phyloP scores from a whole-genome alignment of 2,888 invertebrate species.

The Spodoptera exigua region DNA sequence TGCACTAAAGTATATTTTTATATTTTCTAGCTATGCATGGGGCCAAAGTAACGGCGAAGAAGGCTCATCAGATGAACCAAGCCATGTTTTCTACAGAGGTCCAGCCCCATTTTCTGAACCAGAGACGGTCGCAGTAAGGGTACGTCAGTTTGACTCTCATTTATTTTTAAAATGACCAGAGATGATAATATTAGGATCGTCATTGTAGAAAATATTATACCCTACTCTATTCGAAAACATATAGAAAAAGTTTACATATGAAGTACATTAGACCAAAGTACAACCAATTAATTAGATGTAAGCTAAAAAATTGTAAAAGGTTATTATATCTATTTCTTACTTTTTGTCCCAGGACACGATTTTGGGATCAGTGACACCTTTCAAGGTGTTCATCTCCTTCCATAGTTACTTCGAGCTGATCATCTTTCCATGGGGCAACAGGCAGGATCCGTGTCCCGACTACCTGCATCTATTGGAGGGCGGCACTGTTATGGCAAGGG shows the following conservation, averaged over 20 bases:
- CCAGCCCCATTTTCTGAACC: slow-evolving; percentile 81
- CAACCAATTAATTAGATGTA: too few species aligned
- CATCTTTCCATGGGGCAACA: slow-evolving; percentile 83
- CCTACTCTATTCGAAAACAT: too few species aligned
- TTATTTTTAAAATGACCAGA: too few species aligned
- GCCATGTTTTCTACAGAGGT: slow-evolving; percentile 78
- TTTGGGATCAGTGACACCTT: slow-evolving; percentile 79
- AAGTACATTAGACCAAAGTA: too few species aligned
- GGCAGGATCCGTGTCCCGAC: slow-evolving; percentile 79
- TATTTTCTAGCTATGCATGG: slow-evolving; percentile 59
- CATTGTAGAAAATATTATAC: too few species aligned
- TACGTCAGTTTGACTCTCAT: slow-evolving; percentile 39
- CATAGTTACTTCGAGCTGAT: slow-evolving; percentile 83
- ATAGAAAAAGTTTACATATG: too few species aligned
- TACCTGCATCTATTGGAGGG: slow-evolving; percentile 83
- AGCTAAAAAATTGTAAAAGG: too few species aligned
- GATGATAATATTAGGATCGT: too few species aligned
- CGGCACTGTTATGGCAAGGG: slow-evolving; percentile 82
- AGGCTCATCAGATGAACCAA: slow-evolving; percentile 71
- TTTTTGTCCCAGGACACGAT: slow-evolving; percentile 77
- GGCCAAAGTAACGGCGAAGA: slow-evolving; percentile 61
- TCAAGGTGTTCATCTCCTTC: slow-evolving; percentile 82
- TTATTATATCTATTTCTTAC: slow-evolving; percentile 14
- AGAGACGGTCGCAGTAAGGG: slow-evolving; percentile 81
- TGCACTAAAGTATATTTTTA: too few species aligned